Evolutionary conservation across 2,113 vertebrate species (phyloP).

Genomic region (Gallinago undulata): DNA sequence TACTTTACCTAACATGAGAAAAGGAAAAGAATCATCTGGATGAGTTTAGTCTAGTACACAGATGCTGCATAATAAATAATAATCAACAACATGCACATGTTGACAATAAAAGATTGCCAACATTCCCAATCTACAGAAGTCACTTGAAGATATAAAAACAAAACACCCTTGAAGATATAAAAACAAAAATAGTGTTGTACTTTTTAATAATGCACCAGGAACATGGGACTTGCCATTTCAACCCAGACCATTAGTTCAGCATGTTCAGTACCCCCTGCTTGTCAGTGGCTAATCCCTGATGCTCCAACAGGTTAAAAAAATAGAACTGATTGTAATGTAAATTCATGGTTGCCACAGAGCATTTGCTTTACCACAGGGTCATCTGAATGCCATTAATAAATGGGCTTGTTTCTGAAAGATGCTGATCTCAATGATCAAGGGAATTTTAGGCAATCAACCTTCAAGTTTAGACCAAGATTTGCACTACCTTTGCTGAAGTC

Average conservation of each 20-base stretch:
- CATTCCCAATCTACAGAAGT: neutral
- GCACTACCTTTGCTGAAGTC: neutral
- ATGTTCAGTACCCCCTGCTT: neutral
- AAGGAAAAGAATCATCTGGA: neutral
- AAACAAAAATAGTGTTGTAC: neutral
- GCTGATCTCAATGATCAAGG: neutral
- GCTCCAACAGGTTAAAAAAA: neutral
- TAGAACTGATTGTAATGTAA: neutral
- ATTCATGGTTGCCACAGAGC: neutral
- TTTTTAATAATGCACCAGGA: neutral
- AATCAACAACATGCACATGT: neutral
- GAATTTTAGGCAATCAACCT: neutral
- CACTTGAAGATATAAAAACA: neutral
- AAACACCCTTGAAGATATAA: neutral
- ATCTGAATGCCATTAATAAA: neutral
- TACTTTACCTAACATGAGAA: constrained; percentile 81
- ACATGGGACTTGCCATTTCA: neutral
- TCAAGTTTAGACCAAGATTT: constrained; percentile 10
- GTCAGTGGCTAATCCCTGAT: neutral
- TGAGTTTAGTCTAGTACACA: neutral
- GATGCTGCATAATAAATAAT: neutral
- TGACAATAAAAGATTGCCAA: neutral
- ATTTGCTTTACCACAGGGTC: neutral
- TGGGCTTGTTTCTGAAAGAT: neutral
- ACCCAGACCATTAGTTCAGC: neutral